Evolutionary conservation across 2,113 vertebrate genomes (phyloP), one percentile per base, ranked within the genome.

Genomic region (Crocuta crocuta): DNA sequence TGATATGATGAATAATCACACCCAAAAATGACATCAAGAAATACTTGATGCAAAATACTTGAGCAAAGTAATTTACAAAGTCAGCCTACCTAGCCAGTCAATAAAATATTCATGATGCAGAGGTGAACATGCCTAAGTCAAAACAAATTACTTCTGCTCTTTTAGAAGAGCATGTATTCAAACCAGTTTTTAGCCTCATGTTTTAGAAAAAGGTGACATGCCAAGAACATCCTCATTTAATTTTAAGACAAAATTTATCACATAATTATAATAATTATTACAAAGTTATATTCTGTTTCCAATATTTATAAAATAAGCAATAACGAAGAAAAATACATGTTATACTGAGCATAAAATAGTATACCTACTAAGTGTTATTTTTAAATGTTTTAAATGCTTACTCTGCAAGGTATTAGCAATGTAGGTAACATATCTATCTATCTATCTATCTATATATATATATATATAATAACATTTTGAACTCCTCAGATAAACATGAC

Each of bases 21-120:
- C 31, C 89, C 11, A 94, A 92, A 95, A 53, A 92, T 96, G 68
- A 55, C 84, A 93, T 73, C 82, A 82, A 91, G 7, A 31, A 94
- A 85, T 79, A 82, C 19, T 2, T 61, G 58, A 61, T 23, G 58
- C 58, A 61, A 61, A 61, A 61, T 61, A 61, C 31, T 71, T 93
- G 80, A 71, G 76, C 94, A 96, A 88, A 81, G 61, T 89, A 82
- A 96, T 91, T 97, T 94, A 82, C 48, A 92, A 71, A 98, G 79
- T 71, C 33, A 96, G 89, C 68, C 96, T 97, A 97, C 4, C 82
- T 89, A 96, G 73, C 50, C 84, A 97, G 89, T 97, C 98, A 95
- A 97, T 97, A 98, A 96, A 98, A 97, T 94, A 98, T 92, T 98
- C 84, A 79, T 68, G 89, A 94, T 92, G 87, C 79, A 90, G 92